Base-by-base conservation (phyloP, 92 coral and sea anemone species). In the Micromussa lordhowensis region DNA sequence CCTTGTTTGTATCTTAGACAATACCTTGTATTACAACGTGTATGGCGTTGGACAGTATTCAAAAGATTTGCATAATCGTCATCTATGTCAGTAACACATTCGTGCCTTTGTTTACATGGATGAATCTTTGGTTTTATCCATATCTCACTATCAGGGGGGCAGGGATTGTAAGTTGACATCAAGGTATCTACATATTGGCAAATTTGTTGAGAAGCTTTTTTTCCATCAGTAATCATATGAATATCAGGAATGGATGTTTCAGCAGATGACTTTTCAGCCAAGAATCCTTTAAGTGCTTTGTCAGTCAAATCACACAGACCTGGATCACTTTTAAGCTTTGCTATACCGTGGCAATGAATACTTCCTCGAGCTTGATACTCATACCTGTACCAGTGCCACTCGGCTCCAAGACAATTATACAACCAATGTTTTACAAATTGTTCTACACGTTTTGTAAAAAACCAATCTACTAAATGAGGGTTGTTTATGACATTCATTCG, bases 381-480 rank as follows among this genome's bases (percentile, higher is more conserved):
- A 58, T 91, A 91, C 82, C 93, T 79, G 19, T 85, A 86, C 93
- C 86, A 90, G 51, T 86, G 90, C 93, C 86, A 86, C 19, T 58
- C 71, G 6, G 91, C 91, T 31, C 78, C 78, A 82, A 87, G 84
- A 73, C 70, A 68, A 70, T 87, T 57, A 14, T 80, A 80, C 57
- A 89, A 68, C 92, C 92, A 92, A 48, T 83, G 53, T 58, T 92
- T 92, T n/a, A n/a, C n/a, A n/a, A n/a, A n/a, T n/a, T n/a, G n/a
- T n/a, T n/a, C n/a, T n/a, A n/a, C n/a, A n/a, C 88, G 89, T 55
- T 92, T 79, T 2, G 90, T 84, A 57, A 92, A 92, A 88, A 92
- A 84, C 87, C 92, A 92, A n/a, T 92, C 90, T n/a, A 85, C 92
- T 18, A 92, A 51, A 36, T 88, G 94, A 44, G 94, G 94, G 36